Percentiles rank a stretch among this genome's conserved stretches.
Evolutionary conservation across 92 coral and sea anemone genomes (phyloP).

Genomic region (Siderastrea radians): DNA sequence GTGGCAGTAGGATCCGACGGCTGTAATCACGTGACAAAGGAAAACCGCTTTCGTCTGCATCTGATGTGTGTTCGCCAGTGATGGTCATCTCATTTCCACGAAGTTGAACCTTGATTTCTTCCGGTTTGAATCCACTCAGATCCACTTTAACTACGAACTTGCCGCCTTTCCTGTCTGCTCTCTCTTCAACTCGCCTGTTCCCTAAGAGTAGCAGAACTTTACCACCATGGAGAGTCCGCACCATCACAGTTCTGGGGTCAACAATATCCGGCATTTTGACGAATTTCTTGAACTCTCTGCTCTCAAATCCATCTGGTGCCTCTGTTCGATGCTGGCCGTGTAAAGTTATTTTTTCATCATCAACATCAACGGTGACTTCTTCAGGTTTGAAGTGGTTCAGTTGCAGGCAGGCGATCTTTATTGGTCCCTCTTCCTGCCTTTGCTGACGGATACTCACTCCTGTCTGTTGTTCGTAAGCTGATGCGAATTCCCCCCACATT

Average conservation of each 20-base stretch:
- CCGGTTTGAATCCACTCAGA: constrained; percentile 60
- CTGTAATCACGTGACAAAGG: constrained; percentile 53
- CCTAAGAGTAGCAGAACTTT: constrained; percentile 48
- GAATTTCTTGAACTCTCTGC: constrained; percentile 55
- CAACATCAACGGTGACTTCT: constrained; percentile 64
- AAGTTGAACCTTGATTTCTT: constrained; percentile 56
- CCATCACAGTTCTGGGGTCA: constrained; percentile 58
- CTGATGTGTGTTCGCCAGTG: constrained; percentile 50
- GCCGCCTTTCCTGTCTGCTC: constrained; percentile 26
- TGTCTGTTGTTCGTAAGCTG: not conserved
- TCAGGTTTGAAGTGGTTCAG: constrained; percentile 67
- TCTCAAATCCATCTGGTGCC: constrained; percentile 60
- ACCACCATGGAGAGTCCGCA: constrained; percentile 49
- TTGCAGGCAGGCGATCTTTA: constrained; percentile 52
- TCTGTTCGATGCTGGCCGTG: constrained; percentile 68
- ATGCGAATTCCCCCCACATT: not conserved
- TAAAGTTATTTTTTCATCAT: constrained; percentile 48
- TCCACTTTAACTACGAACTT: constrained; percentile 43
- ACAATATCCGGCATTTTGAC: constrained; percentile 56
- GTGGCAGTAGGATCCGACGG: constrained; percentile 53
- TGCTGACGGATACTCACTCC: not conserved
- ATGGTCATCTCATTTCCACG: constrained; percentile 59
- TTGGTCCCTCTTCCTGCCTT: not conserved
- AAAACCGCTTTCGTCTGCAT: constrained; percentile 13
- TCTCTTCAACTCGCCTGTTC: constrained; percentile 19